phyloP scores from a whole-genome alignment of 2,113 vertebrate genomes.

The Syrmaticus mikado region DNA sequence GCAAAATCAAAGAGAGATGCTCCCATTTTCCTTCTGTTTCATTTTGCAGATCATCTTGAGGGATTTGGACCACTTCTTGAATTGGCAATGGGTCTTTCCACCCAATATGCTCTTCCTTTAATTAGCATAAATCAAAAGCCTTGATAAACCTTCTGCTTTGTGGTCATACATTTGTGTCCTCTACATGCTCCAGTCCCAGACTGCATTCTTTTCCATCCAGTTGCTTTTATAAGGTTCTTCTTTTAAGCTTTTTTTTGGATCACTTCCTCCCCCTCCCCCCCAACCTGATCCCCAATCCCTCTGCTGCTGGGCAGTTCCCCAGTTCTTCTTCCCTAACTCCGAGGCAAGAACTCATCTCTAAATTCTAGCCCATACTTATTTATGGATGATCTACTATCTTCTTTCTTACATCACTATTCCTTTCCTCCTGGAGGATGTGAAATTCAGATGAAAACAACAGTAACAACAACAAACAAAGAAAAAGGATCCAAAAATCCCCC shows the following conservation, averaged over 20 bases:
- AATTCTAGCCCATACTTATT: not conserved
- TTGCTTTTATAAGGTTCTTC: not conserved
- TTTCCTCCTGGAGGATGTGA: not conserved
- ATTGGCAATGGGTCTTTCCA: not conserved
- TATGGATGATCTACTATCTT: not conserved
- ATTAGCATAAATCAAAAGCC: not conserved
- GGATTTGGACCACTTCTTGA: not conserved
- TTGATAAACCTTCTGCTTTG: not conserved
- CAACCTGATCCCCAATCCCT: accelerated
- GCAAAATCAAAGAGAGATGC: not conserved
- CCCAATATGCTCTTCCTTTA: not conserved
- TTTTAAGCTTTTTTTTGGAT: not conserved
- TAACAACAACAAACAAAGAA: not conserved
- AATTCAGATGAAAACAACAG: not conserved
- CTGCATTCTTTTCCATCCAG: not conserved
- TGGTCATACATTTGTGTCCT: not conserved
- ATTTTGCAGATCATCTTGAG: not conserved
- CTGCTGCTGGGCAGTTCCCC: not conserved
- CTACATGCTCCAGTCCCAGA: not conserved
- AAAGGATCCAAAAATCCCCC: not conserved
- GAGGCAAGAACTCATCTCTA: not conserved
- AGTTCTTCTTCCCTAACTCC: not conserved
- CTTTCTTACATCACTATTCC: not conserved
- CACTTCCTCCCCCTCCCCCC: not conserved
- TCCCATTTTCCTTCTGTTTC: not conserved